Conservation (phyloP, 2,888 invertebrate species). For the Leptogaster cylindrica region DNA sequence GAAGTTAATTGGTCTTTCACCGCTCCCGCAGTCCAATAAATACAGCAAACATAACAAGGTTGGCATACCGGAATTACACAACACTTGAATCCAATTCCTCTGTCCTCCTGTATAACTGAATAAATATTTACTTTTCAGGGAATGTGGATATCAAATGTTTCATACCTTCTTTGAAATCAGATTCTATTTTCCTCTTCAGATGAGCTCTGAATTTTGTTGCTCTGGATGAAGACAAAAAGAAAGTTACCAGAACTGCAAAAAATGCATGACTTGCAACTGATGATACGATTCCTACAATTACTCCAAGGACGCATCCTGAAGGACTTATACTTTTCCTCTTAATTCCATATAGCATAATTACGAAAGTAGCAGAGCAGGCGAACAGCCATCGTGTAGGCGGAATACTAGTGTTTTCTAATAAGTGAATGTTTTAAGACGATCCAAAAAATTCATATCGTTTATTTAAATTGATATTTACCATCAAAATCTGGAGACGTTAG, state of each 20-base stretch:
- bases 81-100: conserved; percentile 87
- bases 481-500: conserved; percentile 62
- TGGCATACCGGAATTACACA: conserved; percentile 89
- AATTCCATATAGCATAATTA: conserved; percentile 72
- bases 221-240: conserved; percentile 81
- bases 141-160: neutral
- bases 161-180: conserved; percentile 79
- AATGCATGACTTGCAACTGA: conserved; percentile 82
- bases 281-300: conserved; percentile 76
- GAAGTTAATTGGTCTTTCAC: conserved; percentile 82
- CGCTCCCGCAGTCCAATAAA: conserved; percentile 78
- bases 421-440: neutral
- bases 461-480: conserved; percentile 60
- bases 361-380: conserved; percentile 64
- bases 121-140: neutral
- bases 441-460: neutral
- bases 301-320: conserved; percentile 75
- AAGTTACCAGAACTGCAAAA: conserved; percentile 72
- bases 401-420: conserved; percentile 51
- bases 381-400: conserved; percentile 60
- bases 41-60: conserved; percentile 78
- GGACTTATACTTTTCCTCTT: conserved; percentile 71
- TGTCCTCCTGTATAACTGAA: conserved; percentile 71
- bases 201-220: conserved; percentile 78
- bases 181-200: conserved; percentile 73